Base-by-base conservation (phyloP, 2,888 invertebrate genomes). In the Drosophila trichaetosa region DNA sequence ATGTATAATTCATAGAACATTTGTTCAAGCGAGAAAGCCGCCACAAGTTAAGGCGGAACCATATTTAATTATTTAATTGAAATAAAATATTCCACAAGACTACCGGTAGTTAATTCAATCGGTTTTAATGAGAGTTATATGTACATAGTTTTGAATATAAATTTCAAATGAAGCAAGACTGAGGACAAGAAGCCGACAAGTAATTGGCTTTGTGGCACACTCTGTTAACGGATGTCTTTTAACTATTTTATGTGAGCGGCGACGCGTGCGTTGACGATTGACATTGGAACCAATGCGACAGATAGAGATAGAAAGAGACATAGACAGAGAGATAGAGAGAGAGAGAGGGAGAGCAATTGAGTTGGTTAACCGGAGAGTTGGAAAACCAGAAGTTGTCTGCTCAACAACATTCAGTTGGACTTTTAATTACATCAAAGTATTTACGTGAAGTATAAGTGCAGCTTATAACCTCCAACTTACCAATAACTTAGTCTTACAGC, bases 371-470 rank as follows among this genome's bases (percentile, higher is more conserved):
- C 29, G n/a, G 48, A 51, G 34, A 54, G 54, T 56, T 62, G 51
- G 36, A 51, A 42, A 79, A 86, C 88, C 88, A 87, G 88, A 89
- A 85, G 69, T 76, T 66, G 80, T 70, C 58, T 52, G 64, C 73
- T 67, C 80, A 84, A 89, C 85, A 80, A 60, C 90, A 89, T 69
- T 74, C 73, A 58, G 46, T 71, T 68, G 54, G 40, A 36, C 64
- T 84, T 75, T 66, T 38, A 56, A 82, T 79, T 79, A 49, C 65
- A 73, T 59, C 36, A 31, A 62, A 24, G 13, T n/a, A 13, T 40
- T 13, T 16, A n/a, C 16, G 7, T 31, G 49, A 64, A 69, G 34
- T 61, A 21, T 59, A 62, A 65, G 36, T 51, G 53, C 58, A 65
- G 68, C 64, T 61, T 27, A 38, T 70, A 75, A 73, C 69, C 74